phyloP scores from a whole-genome alignment of 2,797 vertebrate species.

The Pterois miles region DNA sequence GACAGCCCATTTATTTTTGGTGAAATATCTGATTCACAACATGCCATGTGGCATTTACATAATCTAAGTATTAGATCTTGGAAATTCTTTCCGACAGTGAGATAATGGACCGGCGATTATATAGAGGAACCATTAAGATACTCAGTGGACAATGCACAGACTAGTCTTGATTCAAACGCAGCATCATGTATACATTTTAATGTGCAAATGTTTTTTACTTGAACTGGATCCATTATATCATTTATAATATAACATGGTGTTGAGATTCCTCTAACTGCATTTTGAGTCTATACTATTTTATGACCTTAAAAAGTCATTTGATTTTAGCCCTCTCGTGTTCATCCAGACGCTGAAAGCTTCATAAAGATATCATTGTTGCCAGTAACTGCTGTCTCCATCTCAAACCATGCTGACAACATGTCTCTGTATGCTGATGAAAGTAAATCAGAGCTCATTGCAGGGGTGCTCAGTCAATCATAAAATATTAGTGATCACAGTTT shows the following conservation, averaged over 20 bases:
- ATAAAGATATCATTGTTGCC: slow-evolving; percentile 20
- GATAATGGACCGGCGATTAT: neutral
- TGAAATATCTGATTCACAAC: neutral
- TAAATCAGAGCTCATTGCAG: neutral
- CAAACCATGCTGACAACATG: neutral
- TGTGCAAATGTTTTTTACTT: neutral
- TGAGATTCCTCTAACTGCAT: neutral
- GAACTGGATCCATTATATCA: neutral
- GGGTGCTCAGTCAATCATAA: neutral
- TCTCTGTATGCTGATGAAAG: neutral
- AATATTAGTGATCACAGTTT: neutral
- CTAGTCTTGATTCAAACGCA: neutral
- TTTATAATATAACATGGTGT: neutral
- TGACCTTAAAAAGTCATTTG: slow-evolving; percentile 9
- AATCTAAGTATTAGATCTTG: neutral
- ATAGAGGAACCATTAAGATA: neutral
- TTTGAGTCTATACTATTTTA: neutral
- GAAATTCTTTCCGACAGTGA: neutral
- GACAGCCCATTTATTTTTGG: neutral
- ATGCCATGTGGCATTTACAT: neutral
- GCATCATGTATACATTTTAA: neutral
- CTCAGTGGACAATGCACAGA: neutral
- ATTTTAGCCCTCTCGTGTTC: slow-evolving; percentile 17
- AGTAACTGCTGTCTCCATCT: slow-evolving; percentile 5
- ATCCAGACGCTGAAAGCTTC: slow-evolving; percentile 14